Base-by-base conservation (phyloP, 2,113 vertebrate genomes). In the Eublepharis macularius region DNA sequence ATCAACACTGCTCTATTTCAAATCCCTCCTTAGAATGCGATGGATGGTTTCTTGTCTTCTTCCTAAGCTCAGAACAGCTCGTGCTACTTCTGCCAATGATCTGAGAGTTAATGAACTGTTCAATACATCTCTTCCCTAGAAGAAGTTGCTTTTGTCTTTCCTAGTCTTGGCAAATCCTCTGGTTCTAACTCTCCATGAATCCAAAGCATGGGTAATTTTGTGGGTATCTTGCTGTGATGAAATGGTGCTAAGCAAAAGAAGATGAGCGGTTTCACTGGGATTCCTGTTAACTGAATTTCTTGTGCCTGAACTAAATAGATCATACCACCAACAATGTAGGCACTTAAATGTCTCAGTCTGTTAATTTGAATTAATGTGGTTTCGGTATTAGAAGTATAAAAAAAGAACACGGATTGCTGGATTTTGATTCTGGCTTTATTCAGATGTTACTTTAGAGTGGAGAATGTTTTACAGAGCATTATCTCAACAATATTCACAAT, bases 121-220 rank as follows among this genome's bases (percentile, higher is more conserved):
- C 13, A 60, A 29, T 29, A 24, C 51, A 47, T 66, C 75, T 45
- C 51, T 75, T 89, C 57, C 49, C 0, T 14, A 34, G 0, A 60
- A 89, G 51, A 69, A 5, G 6, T 6, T 72, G 66, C 83, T 39
- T 68, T 60, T 43, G 13, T 24, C 39, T 83, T 60, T 75, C 49
- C 39, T 21, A 39, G 49, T 39, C 19, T n/a, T 63, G 12, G 21
- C 78, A 41, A 80, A 39, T 17, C 47, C 4, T 0, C 0, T 0
- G 21, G 19, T 68, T 57, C 68, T n/a, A 49, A n/a, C 11, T 86
- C 14, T 43, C 10, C 7, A 1, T 2, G 74, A 43, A 63, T 36
- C 69, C 68, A 70, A 78, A 90, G 80, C 51, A 75, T 26, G 74
- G 49, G 47, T n/a, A 2, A 17, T 24, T 47, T 11, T 21, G 1